These are phyloP conservation scores for Taphrorychus bicolor DNA, from an alignment of 2,888 invertebrate species.

Conservation along the genomic window DNA sequence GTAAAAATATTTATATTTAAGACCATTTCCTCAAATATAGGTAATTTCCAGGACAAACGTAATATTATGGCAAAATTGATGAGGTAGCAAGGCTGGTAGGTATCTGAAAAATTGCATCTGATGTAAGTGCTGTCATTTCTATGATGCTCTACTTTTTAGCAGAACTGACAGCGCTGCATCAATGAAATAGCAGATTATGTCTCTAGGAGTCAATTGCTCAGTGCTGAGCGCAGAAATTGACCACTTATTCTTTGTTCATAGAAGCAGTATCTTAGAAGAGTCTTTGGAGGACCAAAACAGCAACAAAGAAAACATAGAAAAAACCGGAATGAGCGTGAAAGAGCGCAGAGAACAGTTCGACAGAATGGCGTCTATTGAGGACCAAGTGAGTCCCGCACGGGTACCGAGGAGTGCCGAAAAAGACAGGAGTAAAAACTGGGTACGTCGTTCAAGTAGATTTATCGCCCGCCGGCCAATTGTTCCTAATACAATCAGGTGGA, in stretches of 20 bases:
- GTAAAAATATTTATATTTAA: too few species aligned
- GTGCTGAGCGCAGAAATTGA: too few species aligned
- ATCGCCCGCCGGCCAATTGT: neutral
- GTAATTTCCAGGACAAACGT: too few species aligned
- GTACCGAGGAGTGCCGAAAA: constrained; percentile 57
- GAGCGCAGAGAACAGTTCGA: constrained; percentile 94
- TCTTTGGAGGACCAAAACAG: neutral
- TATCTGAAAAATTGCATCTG: too few species aligned
- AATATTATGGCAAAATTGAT: too few species aligned
- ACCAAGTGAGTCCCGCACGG: constrained; percentile 63
- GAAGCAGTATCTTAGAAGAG: constrained; percentile 35
- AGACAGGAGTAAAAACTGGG: constrained; percentile 67
- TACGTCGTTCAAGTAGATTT: constrained; percentile 51
- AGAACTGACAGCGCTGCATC: too few species aligned
- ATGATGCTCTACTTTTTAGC: too few species aligned
- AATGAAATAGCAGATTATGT: too few species aligned
- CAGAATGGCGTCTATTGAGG: constrained; percentile 85
- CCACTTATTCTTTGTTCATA: neutral
- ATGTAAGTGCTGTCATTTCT: too few species aligned
- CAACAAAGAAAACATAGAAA: constrained; percentile 56
- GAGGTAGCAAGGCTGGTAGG: too few species aligned
- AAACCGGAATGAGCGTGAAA: constrained; percentile 82
- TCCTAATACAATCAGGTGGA: neutral
- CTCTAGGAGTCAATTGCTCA: too few species aligned
- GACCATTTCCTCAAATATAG: too few species aligned